Evolutionary conservation across 2,797 vertebrate genomes (phyloP).

Genomic region (Dipus sagitta): DNA sequence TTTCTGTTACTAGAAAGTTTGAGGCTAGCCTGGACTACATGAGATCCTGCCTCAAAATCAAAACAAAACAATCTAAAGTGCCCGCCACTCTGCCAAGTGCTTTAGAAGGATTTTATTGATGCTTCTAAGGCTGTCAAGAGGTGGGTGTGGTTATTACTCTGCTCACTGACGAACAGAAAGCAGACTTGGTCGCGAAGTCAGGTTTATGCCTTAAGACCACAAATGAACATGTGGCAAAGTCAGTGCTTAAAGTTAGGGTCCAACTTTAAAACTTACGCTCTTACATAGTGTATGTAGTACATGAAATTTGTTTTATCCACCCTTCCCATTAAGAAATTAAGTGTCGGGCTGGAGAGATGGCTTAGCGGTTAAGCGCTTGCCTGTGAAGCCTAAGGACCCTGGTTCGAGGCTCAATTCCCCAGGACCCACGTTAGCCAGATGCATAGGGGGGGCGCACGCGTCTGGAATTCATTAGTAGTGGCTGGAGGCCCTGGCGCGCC

Average conservation of each 20-base stretch:
- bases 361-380: too few species aligned
- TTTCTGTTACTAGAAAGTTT: not conserved
- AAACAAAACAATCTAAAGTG: not conserved
- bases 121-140: constrained; percentile 3
- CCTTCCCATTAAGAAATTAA: constrained; percentile 52
- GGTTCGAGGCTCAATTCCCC: too few species aligned
- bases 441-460: too few species aligned
- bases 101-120: constrained; percentile 22
- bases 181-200: not conserved
- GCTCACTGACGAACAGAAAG: not conserved
- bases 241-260: not conserved
- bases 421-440: too few species aligned
- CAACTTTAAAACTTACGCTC: not conserved
- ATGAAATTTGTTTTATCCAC: not conserved
- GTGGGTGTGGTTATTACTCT: not conserved
- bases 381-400: too few species aligned
- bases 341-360: not conserved
- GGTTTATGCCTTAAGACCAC: not conserved
- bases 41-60: not conserved
- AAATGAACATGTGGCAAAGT: not conserved
- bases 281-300: not conserved
- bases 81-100: not conserved
- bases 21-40: not conserved
- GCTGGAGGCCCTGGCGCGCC: too few species aligned
- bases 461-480: too few species aligned